phyloP scores from a whole-genome alignment of 2,113 vertebrate genomes.

The Notothenia rossii region DNA sequence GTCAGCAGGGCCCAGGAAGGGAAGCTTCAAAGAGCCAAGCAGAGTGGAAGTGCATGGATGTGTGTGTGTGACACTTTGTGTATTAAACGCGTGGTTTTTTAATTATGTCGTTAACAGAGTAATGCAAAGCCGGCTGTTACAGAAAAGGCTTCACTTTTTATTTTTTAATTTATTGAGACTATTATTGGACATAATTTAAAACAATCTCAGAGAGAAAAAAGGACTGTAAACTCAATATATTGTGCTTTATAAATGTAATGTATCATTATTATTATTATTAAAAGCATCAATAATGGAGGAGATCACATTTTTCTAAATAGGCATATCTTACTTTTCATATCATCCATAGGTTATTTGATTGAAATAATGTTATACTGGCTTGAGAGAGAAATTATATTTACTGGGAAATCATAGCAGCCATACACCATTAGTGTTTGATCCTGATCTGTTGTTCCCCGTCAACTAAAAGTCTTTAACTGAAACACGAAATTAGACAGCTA shows the following conservation, averaged over 20 bases:
- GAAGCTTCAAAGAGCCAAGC: constrained; percentile 52
- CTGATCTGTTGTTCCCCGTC: background rate
- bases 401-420: background rate
- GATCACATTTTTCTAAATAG: background rate
- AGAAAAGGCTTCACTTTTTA: constrained; percentile 30
- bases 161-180: constrained; percentile 1
- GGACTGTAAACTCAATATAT: background rate
- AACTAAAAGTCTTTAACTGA: background rate
- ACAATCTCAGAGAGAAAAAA: background rate
- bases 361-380: background rate
- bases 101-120: constrained; percentile 3
- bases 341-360: background rate
- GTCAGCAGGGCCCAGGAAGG: constrained; percentile 48
- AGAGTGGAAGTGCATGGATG: constrained; percentile 14
- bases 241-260: too few species aligned
- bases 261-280: too few species aligned
- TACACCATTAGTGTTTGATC: background rate
- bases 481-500: background rate
- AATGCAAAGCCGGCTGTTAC: constrained; percentile 21
- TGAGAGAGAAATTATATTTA: background rate
- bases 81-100: background rate
- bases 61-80: constrained; percentile 13
- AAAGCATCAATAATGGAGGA: background rate
- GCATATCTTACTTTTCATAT: background rate
- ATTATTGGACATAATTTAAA: too few species aligned